These are phyloP conservation scores for Lasioglossum malachurum DNA, from an alignment of 2,888 invertebrate species.

Conservation along the genomic window DNA sequence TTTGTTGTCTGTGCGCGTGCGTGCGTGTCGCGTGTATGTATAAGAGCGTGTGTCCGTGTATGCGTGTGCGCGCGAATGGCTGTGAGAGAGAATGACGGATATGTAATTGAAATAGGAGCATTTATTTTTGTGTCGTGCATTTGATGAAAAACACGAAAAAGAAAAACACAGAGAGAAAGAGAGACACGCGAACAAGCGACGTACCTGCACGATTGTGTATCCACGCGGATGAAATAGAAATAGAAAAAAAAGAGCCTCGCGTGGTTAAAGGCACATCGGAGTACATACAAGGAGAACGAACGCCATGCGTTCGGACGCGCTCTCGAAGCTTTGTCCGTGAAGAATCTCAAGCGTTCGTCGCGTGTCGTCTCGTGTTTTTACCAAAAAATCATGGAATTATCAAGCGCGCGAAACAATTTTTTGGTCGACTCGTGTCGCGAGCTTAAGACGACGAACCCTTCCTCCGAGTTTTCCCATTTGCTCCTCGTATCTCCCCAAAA, in stretches of 20 bases:
- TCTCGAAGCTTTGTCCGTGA: slow-evolving; percentile 65
- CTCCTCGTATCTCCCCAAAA: not conserved
- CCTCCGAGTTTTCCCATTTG: not conserved
- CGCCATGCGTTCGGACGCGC: slow-evolving; percentile 67
- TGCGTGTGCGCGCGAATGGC: slow-evolving; percentile 9
- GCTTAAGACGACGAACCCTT: not conserved
- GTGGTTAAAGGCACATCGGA: not conserved
- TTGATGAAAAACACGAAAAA: slow-evolving; percentile 76
- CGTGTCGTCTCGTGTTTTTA: slow-evolving; percentile 72
- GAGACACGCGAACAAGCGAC: slow-evolving; percentile 75
- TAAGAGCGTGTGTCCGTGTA: slow-evolving; percentile 19
- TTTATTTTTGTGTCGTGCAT: slow-evolving; percentile 85
- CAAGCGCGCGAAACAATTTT: slow-evolving; percentile 57
- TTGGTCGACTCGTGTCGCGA: slow-evolving; percentile 46
- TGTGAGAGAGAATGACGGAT: slow-evolving; percentile 50
- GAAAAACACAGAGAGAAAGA: slow-evolving; percentile 50
- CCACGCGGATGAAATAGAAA: not conserved
- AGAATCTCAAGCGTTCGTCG: slow-evolving; percentile 82
- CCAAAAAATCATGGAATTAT: slow-evolving; percentile 52
- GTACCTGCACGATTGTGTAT: slow-evolving; percentile 16
- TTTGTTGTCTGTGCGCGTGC: not conserved
- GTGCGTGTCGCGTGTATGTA: not conserved
- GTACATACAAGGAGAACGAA: slow-evolving; percentile 39
- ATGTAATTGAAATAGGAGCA: slow-evolving; percentile 81
- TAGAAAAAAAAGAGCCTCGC: not conserved